Evolutionary conservation across 2,797 vertebrate genomes (phyloP).

Genomic region (Sebastes iracundus): DNA sequence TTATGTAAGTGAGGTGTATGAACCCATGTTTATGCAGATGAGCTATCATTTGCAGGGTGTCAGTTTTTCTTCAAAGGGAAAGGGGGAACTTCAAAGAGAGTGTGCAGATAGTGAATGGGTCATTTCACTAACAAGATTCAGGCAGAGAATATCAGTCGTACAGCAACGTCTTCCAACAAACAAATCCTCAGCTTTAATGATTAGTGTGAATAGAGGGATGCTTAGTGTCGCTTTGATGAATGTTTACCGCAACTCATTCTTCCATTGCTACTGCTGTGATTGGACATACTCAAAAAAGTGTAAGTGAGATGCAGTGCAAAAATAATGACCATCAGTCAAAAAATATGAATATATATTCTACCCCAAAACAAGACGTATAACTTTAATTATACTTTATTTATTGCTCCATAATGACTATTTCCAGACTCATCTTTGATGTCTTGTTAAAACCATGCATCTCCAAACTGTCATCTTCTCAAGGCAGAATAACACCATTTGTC

Average conservation of each 20-base stretch:
- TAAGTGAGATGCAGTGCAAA: neutral
- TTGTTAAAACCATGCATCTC: neutral
- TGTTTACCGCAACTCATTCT: neutral
- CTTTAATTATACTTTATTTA: neutral
- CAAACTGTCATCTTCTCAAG: neutral
- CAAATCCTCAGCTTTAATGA: conserved; percentile 18
- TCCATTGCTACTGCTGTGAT: neutral
- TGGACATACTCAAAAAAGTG: neutral
- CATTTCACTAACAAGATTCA: conserved; percentile 50
- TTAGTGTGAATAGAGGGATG: neutral
- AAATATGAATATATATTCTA: neutral
- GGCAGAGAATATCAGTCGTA: neutral
- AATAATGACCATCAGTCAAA: neutral
- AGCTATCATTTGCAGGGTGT: conserved; percentile 46
- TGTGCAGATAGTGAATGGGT: conserved; percentile 33
- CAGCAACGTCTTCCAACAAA: neutral
- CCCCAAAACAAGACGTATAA: neutral
- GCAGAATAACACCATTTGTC: neutral
- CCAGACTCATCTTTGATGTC: neutral
- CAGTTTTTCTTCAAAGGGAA: conserved; percentile 68
- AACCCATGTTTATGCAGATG: conserved; percentile 48
- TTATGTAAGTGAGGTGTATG: conserved; percentile 36
- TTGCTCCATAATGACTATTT: neutral
- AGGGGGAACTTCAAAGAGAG: conserved; percentile 56
- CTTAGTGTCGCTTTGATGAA: conserved; percentile 28